Base-by-base conservation (phyloP, 1,140 invertebrate species). In the Uloborus diversus region DNA sequence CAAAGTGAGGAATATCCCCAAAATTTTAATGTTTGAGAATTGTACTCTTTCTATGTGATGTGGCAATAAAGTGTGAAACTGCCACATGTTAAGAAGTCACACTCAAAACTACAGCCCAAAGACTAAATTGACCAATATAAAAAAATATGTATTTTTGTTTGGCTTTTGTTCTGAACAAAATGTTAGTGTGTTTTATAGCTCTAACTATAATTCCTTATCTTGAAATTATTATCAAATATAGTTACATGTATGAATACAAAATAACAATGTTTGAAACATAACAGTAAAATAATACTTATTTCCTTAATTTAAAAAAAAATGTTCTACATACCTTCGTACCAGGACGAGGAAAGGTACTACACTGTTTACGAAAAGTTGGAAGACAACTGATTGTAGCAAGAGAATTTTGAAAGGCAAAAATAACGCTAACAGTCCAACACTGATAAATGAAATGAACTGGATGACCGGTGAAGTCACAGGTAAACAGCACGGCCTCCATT, bases 401-500 rank as follows among this genome's bases (percentile, higher is more conserved):
- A 78, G 4, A 9, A 27, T 4, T 7, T 7, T 4, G 1, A 78
- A 3, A 4, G 47, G n/a, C 5, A 65, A 17, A 14, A 78, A 66
- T 9, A 35, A 14, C 1, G 42, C 32, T 4, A 66, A 0, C 0
- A 65, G 17, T n/a, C 37, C 42, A 7, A 78, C 20, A 1, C 23
- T 32, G 4, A 42, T 37, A n/a, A 35, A 20, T 17, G 25, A 13
- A 7, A 78, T 1, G 1, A 37, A 5, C 4, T 78, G 73, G 3
- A 78, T 62, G 2, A 14, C 11, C 11, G 42, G 23, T 2, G 61
- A 65, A 35, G 56, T 27, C 0, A 78, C 25, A 1, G 62, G 30
- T 4, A 56, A 65, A 37, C 73, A 78, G 47, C 37, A 66, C 14
- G 73, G 73, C 30, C 47, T 78, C 73, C 49, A 37, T 33, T 78